A percentile compares a stretch with the other conserved stretches of the same genome.
Evolutionary conservation across 2,113 vertebrate species (phyloP).

Genomic region (Microtus oregoni): DNA sequence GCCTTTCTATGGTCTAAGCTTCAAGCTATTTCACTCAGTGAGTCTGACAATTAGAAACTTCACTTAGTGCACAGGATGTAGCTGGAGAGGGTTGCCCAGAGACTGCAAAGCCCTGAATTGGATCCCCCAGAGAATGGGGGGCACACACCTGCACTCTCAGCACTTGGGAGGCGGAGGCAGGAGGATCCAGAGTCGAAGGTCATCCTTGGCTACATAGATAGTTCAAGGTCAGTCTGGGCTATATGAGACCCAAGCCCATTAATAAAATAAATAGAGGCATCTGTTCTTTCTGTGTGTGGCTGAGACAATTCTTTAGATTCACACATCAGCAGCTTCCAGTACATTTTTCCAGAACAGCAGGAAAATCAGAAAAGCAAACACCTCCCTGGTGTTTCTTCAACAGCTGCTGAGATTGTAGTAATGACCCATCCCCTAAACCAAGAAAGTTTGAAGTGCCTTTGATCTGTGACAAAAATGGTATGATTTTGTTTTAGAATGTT

Average conservation of each 20-base stretch:
- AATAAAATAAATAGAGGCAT: neutral
- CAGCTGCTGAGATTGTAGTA: neutral
- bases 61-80: neutral
- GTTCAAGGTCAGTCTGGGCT: neutral
- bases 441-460: neutral
- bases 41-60: neutral
- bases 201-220: neutral
- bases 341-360: neutral
- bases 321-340: neutral
- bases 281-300: neutral
- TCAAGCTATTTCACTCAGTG: constrained; percentile 8
- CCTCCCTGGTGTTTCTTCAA: neutral
- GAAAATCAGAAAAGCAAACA: neutral
- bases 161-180: neutral
- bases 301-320: neutral
- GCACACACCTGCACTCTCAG: no score
- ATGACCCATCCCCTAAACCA: neutral
- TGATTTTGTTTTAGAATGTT: constrained; percentile 23
- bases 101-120: neutral
- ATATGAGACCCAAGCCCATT: neutral
- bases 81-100: neutral
- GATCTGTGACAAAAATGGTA: neutral
- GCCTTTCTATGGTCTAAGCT: constrained; percentile 2
- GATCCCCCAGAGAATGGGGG: no score
- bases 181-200: neutral